Conservation (phyloP, 1,140 invertebrate genomes). For the Aleiodes sp. region DNA sequence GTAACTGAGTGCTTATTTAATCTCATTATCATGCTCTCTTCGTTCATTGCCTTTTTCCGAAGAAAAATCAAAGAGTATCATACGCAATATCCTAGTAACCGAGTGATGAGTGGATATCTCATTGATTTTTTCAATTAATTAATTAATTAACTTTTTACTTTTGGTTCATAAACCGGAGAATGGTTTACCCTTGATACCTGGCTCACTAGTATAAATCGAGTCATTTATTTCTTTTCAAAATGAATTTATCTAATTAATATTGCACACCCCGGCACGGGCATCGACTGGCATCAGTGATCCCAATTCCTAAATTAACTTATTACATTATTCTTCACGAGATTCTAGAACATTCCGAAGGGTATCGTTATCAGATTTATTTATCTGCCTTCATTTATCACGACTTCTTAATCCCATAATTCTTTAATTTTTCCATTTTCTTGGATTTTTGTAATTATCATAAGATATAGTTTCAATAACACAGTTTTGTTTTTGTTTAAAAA, state of each 20-base stretch:
- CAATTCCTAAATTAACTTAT: slow-evolving; percentile 25
- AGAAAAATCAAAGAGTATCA: background rate
- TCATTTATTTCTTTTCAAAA: slow-evolving; percentile 30
- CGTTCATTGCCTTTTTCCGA: background rate
- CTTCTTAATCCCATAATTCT: background rate
- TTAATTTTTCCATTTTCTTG: slow-evolving; percentile 8
- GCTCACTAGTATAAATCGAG: slow-evolving; percentile 43
- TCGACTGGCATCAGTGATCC: background rate
- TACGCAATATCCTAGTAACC: background rate
- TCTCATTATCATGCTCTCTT: no score
- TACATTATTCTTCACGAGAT: slow-evolving; percentile 7
- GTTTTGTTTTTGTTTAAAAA: no score
- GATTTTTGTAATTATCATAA: no score
- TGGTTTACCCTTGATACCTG: slow-evolving; percentile 49
- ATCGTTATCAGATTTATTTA: background rate
- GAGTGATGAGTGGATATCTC: background rate
- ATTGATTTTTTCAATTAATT: background rate
- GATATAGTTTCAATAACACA: no score
- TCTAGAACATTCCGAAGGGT: background rate
- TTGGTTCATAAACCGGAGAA: slow-evolving; percentile 29
- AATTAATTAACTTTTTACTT: no score
- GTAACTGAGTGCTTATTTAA: background rate
- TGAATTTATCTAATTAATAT: slow-evolving; percentile 64
- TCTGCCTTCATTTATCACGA: background rate
- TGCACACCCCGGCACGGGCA: slow-evolving; percentile 62